phyloP scores from a whole-genome alignment of 2,888 invertebrate genomes.

The Physocephala rufipes region DNA sequence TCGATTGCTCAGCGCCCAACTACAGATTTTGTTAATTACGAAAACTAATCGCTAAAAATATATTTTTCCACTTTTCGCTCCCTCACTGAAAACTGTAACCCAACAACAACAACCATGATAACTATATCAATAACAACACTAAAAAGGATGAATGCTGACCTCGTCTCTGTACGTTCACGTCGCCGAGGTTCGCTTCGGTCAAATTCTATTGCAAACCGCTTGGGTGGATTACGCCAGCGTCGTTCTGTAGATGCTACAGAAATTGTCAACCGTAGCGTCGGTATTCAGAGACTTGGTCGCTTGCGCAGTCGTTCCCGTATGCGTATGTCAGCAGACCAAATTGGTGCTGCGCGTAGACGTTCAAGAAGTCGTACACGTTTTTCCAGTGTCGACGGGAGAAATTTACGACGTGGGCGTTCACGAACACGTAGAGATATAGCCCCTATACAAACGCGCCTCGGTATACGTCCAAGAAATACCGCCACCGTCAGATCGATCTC shows the following conservation, averaged over 20 bases:
- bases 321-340: slow-evolving; percentile 21
- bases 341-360: slow-evolving; percentile 42
- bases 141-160: slow-evolving; percentile 65
- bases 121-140: slow-evolving; percentile 39
- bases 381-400: slow-evolving; percentile 15
- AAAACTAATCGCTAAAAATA: slow-evolving; percentile 28
- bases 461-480: slow-evolving; percentile 50
- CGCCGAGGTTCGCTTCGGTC: slow-evolving; percentile 53
- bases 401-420: slow-evolving; percentile 46
- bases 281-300: slow-evolving; percentile 48
- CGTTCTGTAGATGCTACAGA: slow-evolving; percentile 55
- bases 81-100: slow-evolving; percentile 37
- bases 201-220: slow-evolving; percentile 55
- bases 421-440: slow-evolving; percentile 46
- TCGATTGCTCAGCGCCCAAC: slow-evolving; percentile 32
- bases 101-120: too few relatives aligned
- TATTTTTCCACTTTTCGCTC: slow-evolving; percentile 35
- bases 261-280: slow-evolving; percentile 50
- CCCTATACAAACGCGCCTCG: slow-evolving; percentile 60
- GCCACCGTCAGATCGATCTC: slow-evolving; percentile 34
- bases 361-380: slow-evolving; percentile 46
- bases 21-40: slow-evolving; percentile 23
- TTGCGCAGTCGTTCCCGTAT: slow-evolving; percentile 53
- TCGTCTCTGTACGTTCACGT: slow-evolving; percentile 51
- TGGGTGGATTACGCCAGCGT: slow-evolving; percentile 53